Evolutionary conservation across 2,888 invertebrate species (phyloP), one percentile per base, ranked within the genome.

Genomic region (Apocheima hispidaria): DNA sequence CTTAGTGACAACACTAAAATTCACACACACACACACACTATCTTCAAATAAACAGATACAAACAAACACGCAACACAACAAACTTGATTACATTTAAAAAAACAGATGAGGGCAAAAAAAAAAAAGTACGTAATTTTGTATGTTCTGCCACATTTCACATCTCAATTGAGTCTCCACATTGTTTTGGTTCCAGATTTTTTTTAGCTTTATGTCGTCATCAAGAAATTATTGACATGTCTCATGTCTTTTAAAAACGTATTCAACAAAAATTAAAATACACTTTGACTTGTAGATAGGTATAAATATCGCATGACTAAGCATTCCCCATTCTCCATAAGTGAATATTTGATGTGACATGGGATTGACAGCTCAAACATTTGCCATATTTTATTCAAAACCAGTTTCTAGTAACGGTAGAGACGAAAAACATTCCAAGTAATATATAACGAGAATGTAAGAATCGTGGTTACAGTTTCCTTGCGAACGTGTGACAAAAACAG

Each of bases 161-260:
- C 79, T 84, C 81, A 82, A 79, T 81, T 72, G 71, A 75, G 20
- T 20, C 38, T 18, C 2, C 18, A 20, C 72, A 41, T 49, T 59
- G 64, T 63, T 55, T 48, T 23, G 23, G 23, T 4, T 23, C 35
- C 43, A 51, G 59, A 58, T 57, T 57, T 49, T 60, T 60, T 58
- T 52, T 57, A 59, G 52, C 50, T 30, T 40, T 69, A 67, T 66
- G 67, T 63, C 68, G 70, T 75, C 77, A 73, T 74, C 72, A 67
- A 59, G 33, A 65, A 74, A 75, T 75, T 73, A 74, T 76, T 73
- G 75, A 75, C 73, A 74, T 80, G 75, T 73, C 69, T 75, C 71
- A 70, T 66, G 65, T 64, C 66, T 69, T 66, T 56, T 60, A 50
- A 60, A 65, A 48, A 58, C 30, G 33, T 59, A 41, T 53, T 60